Base-by-base conservation (phyloP, 53 echinoderm and acorn worm genomes). In the Holothuria scabra region DNA sequence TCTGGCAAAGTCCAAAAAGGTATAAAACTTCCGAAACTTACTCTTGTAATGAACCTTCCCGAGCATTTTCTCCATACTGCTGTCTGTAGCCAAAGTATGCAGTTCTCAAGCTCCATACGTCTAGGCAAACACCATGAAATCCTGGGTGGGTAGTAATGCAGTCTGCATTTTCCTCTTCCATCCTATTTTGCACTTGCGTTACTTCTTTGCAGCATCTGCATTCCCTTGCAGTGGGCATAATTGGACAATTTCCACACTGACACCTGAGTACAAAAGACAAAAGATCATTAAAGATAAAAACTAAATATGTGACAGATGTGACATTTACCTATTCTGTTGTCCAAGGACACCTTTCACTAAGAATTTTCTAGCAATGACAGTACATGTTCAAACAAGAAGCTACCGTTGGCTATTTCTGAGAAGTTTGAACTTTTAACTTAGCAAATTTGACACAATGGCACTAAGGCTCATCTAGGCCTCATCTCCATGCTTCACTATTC, bases 121-220 rank as follows among this genome's bases (percentile, higher is more conserved):
- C 29, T 1, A 66, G 66, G 28, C 66, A 66, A 28, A 66, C 66
- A 22, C 25, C 66, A 18, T 66, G 25, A 66, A 66, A 66, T 5
- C 66, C 66, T 22, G 66, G 66, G 66, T 66, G 66, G 9, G 29
- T 26, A 7, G 66, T 66, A 13, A 66, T 66, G 66, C 66, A 66
- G 24, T 23, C 16, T 10, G 66, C 66, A 66, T 28, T 33, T 66
- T 66, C 66, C 28, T 66, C 66, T 16, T 66, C 66, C 66, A 66
- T 66, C 66, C 22, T 26, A 5, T 10, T 66, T 12, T 26, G 24
- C 33, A 26, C 66, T 5, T 66, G 10, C 5, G 5, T 28, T 8
- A 26, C 29, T 66, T 66, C 66, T 1, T 30, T 66, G 66, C 66
- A 66, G 13, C 66, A 66, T 66, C 66, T 66, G 29, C 66, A 66